A percentile compares a stretch with the other conserved stretches of the same genome.
Conservation (phyloP, 2,797 vertebrate species). For the Streptopelia turtur region DNA sequence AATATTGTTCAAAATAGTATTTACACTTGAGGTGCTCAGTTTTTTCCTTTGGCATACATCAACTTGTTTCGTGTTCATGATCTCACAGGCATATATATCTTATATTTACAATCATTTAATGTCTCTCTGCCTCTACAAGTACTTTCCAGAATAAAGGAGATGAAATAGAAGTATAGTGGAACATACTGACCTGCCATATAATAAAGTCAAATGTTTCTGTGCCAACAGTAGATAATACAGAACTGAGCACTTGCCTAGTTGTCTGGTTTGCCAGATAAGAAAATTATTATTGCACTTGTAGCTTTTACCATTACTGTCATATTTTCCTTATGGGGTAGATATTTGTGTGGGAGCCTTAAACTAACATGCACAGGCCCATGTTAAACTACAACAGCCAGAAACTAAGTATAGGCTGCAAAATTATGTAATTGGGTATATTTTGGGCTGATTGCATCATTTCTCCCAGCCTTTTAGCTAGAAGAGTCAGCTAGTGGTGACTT, state of each 20-base stretch:
- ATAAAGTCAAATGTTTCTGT: background rate
- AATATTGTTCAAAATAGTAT: background rate
- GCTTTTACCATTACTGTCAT: background rate
- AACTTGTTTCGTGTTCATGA: background rate
- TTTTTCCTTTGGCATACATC: background rate
- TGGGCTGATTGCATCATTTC: background rate
- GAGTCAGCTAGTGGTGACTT: background rate
- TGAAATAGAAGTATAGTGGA: background rate
- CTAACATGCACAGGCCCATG: fast-evolving
- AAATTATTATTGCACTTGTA: background rate
- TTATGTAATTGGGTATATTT: background rate
- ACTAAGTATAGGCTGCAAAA: background rate
- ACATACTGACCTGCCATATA: background rate
- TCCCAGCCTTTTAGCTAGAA: background rate
- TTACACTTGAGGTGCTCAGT: background rate
- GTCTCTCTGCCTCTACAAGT: background rate
- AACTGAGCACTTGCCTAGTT: background rate
- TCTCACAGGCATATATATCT: background rate
- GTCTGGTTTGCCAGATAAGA: background rate
- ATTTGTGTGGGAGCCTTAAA: background rate
- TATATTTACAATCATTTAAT: background rate
- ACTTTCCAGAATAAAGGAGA: background rate
- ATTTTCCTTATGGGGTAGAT: background rate
- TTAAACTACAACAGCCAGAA: background rate
- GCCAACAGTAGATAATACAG: background rate